phyloP scores from a whole-genome alignment of 1,140 invertebrate species.

The Monomorium pharaonis region DNA sequence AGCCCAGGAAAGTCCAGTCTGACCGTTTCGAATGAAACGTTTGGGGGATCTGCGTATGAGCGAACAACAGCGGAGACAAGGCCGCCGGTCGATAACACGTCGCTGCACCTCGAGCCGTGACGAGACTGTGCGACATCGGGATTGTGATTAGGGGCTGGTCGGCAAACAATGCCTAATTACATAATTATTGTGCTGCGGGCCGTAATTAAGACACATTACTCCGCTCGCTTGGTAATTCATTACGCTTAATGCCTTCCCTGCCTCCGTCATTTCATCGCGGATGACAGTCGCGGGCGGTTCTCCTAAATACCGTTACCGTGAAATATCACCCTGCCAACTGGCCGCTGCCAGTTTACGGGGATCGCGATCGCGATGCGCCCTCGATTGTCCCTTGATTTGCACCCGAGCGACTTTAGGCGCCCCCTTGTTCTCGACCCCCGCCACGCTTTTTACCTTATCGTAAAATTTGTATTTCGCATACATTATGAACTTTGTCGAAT shows the following conservation, averaged over 20 bases:
- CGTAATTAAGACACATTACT: slow-evolving; percentile 85
- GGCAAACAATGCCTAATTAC: slow-evolving; percentile 85
- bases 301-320: slow-evolving; percentile 82
- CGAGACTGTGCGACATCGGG: slow-evolving; percentile 79
- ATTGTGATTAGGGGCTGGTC: slow-evolving; percentile 82
- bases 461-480: background rate
- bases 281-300: slow-evolving; percentile 81
- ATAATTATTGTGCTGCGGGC: slow-evolving; percentile 83
- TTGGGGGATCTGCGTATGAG: slow-evolving; percentile 55
- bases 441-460: no score
- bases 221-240: slow-evolving; percentile 82
- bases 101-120: slow-evolving; percentile 74
- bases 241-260: slow-evolving; percentile 84
- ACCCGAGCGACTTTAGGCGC: background rate
- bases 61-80: slow-evolving; percentile 63
- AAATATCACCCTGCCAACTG: slow-evolving; percentile 76
- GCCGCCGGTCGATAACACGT: slow-evolving; percentile 74
- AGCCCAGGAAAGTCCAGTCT: background rate
- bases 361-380: slow-evolving; percentile 27
- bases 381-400: background rate
- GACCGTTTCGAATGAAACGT: slow-evolving; percentile 17
- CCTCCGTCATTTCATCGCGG: slow-evolving; percentile 80
- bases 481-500: background rate
- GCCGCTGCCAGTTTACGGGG: slow-evolving; percentile 42
- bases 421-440: background rate